Conservation (phyloP, 2,797 vertebrate species). For the Sciaenops ocellatus region DNA sequence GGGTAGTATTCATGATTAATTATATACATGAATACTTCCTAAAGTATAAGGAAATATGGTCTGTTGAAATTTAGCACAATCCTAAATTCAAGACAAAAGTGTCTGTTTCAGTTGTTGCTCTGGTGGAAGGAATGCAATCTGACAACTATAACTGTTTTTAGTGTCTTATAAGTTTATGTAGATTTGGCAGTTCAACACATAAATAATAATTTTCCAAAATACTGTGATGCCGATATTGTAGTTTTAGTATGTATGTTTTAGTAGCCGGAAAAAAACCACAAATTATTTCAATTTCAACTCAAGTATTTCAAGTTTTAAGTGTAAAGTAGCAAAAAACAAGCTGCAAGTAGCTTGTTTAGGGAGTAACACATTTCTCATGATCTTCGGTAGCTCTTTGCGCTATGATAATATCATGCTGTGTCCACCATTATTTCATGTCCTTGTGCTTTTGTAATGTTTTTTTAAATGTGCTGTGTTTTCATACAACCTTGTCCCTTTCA, state of each 20-base stretch:
- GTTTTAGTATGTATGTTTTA: no score
- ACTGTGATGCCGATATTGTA: no score
- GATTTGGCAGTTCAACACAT: no score
- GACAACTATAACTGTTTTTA: background rate
- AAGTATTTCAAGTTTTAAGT: background rate
- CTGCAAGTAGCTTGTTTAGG: slow-evolving; percentile 4
- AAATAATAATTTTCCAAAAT: no score
- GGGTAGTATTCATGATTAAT: background rate
- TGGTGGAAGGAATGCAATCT: background rate
- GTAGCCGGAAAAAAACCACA: no score
- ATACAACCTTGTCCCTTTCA: slow-evolving; percentile 34
- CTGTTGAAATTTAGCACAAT: background rate
- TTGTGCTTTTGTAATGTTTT: slow-evolving; percentile 2
- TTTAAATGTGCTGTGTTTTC: background rate
- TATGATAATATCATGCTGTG: background rate
- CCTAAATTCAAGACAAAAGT: background rate
- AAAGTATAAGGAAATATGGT: background rate
- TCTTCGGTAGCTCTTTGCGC: background rate
- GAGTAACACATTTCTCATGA: slow-evolving; percentile 19
- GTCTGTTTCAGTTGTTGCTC: background rate
- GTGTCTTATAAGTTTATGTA: background rate
- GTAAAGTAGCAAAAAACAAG: slow-evolving; percentile 23
- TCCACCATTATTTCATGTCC: background rate
- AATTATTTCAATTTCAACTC: background rate
- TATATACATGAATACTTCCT: background rate